Evolutionary conservation across 53 echinoderm and acorn worm species (phyloP).

Genomic region (Mesocentrotus franciscanus): DNA sequence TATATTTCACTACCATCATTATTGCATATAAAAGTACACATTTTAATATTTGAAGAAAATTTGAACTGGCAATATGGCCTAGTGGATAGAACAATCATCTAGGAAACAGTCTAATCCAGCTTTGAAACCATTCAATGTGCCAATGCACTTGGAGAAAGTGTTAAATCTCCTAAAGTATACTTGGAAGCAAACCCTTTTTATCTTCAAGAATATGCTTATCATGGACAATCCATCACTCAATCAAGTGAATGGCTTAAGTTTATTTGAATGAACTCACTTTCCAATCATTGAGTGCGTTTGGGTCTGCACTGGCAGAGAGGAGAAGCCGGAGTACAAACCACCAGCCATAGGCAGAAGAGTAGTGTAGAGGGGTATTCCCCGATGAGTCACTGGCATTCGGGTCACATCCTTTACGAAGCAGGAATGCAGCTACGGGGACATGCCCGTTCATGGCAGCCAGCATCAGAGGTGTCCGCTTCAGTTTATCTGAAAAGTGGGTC

Average conservation of each 20-base stretch:
- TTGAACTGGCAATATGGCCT: too few relatives aligned
- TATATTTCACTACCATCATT: too few relatives aligned
- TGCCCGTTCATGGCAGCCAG: slow-evolving; percentile 96
- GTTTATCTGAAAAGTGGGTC: slow-evolving; percentile 72
- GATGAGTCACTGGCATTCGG: slow-evolving; percentile 92
- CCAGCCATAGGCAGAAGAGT: slow-evolving; percentile 96
- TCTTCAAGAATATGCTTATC: too few relatives aligned
- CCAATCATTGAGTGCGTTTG: slow-evolving; percentile 91
- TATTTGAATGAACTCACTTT: slow-evolving; percentile 73
- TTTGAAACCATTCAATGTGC: too few relatives aligned
- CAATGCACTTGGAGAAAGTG: too few relatives aligned
- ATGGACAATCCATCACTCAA: not conserved
- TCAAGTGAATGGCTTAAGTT: not conserved
- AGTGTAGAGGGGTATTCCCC: slow-evolving; percentile 90
- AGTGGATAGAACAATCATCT: too few relatives aligned
- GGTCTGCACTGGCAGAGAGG: slow-evolving; percentile 83
- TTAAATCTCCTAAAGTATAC: too few relatives aligned
- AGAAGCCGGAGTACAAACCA: slow-evolving; percentile 88
- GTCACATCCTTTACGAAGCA: slow-evolving; percentile 89
- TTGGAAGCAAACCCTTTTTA: too few relatives aligned
- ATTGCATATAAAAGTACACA: too few relatives aligned
- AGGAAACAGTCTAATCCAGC: too few relatives aligned
- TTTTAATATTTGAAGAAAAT: too few relatives aligned
- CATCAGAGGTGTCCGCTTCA: slow-evolving; percentile 86
- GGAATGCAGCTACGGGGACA: slow-evolving; percentile 77